These are phyloP conservation scores for Caenorhabditis drosophilae DNA, from an alignment of 2,888 invertebrate species.

Conservation along the genomic window DNA sequence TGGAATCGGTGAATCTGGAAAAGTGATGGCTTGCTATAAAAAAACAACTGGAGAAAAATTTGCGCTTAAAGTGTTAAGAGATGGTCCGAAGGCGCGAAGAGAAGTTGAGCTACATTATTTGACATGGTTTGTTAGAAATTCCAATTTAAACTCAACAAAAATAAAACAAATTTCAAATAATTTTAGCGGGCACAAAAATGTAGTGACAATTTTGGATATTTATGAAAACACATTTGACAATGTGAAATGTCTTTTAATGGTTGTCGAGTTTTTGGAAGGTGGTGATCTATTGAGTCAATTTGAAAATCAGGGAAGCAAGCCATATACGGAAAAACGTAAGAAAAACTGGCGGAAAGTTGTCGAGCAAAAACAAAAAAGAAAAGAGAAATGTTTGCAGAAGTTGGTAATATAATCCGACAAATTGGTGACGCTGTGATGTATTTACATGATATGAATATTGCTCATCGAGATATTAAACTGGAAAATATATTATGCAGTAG, in stretches of 20 bases:
- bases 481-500: constrained; percentile 83
- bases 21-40: constrained; percentile 91
- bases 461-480: constrained; percentile 72
- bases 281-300: constrained; percentile 96
- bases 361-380: constrained; percentile 92
- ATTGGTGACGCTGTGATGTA: constrained; percentile 93
- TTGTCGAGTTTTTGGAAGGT: constrained; percentile 90
- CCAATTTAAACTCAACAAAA: too few species aligned
- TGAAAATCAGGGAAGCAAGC: constrained; percentile 89
- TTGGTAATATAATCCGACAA: constrained; percentile 91
- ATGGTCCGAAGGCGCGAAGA: constrained; percentile 87
- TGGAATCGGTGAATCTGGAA: constrained; percentile 95
- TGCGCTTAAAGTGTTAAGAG: constrained; percentile 90
- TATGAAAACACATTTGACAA: constrained; percentile 93
- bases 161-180: neutral
- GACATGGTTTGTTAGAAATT: constrained; percentile 71
- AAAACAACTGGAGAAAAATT: constrained; percentile 81
- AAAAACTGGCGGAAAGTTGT: too few species aligned
- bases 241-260: constrained; percentile 87
- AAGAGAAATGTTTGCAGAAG: constrained; percentile 77
- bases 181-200: constrained; percentile 85
- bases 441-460: constrained; percentile 91
- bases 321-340: constrained; percentile 89
- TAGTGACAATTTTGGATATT: constrained; percentile 90
- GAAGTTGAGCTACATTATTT: constrained; percentile 96